phyloP scores from a whole-genome alignment of 2,888 invertebrate species.

The Campaea margaritaria region DNA sequence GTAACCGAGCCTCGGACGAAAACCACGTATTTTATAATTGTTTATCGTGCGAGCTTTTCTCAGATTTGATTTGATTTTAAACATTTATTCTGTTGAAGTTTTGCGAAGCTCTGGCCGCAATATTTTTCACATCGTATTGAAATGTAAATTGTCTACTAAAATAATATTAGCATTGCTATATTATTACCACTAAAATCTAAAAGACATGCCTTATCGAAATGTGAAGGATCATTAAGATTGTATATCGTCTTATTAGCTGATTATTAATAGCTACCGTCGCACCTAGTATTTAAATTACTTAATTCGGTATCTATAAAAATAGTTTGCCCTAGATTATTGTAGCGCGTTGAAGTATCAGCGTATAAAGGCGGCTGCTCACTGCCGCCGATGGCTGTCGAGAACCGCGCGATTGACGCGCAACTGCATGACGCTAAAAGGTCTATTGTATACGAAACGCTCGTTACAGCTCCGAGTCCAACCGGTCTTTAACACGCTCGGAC shows the following conservation, averaged over 20 bases:
- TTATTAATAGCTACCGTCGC: conserved; percentile 26
- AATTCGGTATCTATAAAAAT: conserved; percentile 28
- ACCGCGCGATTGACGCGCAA: conserved; percentile 77
- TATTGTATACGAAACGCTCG: conserved; percentile 84
- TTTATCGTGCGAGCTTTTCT: conserved; percentile 51
- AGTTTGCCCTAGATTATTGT: conserved; percentile 25
- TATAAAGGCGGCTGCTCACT: conserved; percentile 69
- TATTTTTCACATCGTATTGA: not conserved
- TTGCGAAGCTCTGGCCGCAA: conserved; percentile 3
- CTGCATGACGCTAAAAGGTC: conserved; percentile 84
- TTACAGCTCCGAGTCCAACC: conserved; percentile 75
- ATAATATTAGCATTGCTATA: conserved; percentile 8
- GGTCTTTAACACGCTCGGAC: conserved; percentile 82
- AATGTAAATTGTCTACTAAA: not conserved
- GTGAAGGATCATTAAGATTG: conserved; percentile 23
- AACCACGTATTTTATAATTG: conserved; percentile 69
- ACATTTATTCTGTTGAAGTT: conserved; percentile 20
- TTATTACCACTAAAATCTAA: not conserved
- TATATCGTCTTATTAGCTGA: conserved; percentile 26
- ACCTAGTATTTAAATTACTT: conserved; percentile 26
- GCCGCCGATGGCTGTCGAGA: conserved; percentile 48
- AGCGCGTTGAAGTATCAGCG: conserved; percentile 29
- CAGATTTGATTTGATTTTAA: conserved; percentile 27
- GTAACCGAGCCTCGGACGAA: conserved; percentile 69
- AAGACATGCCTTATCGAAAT: conserved; percentile 7